A percentile compares a stretch with the other conserved stretches of the same genome.
Conservation (phyloP, 2,113 vertebrate species). For the Chamaea fasciata region DNA sequence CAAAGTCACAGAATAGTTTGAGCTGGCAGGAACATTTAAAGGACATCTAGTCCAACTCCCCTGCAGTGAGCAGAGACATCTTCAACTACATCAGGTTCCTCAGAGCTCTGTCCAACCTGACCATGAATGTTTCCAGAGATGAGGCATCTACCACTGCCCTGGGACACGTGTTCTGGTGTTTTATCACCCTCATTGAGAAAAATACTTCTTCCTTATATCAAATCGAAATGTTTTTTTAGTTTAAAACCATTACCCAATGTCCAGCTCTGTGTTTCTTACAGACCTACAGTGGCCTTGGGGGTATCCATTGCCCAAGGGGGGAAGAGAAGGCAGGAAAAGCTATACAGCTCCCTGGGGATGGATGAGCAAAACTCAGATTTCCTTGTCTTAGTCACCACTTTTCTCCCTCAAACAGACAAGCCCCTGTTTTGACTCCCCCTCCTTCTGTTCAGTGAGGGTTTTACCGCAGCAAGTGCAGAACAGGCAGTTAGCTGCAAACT, state of each 20-base stretch:
- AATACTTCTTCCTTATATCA: background rate
- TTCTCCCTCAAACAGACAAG: background rate
- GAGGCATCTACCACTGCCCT: background rate
- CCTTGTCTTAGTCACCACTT: background rate
- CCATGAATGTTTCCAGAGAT: background rate
- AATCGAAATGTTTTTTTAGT: background rate
- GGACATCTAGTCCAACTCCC: background rate
- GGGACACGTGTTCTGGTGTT: background rate
- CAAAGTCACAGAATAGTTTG: background rate
- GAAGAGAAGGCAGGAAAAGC: background rate
- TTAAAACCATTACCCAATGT: background rate
- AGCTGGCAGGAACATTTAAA: background rate
- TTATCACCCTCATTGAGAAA: background rate
- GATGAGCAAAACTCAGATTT: background rate
- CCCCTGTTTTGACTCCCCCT: background rate
- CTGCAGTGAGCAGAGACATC: background rate
- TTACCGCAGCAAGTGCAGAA: fast-evolving
- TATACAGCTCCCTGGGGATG: background rate
- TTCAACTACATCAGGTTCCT: background rate
- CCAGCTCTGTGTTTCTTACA: background rate
- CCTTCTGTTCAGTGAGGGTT: background rate
- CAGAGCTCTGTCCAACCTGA: background rate
- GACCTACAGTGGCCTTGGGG: fast-evolving
- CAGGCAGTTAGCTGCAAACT: background rate
- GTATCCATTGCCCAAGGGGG: fast-evolving